Evolutionary conservation across 2,797 vertebrate species (phyloP), one percentile per base, ranked within the genome.

Genomic region (Cryptoblepharus egeriae): DNA sequence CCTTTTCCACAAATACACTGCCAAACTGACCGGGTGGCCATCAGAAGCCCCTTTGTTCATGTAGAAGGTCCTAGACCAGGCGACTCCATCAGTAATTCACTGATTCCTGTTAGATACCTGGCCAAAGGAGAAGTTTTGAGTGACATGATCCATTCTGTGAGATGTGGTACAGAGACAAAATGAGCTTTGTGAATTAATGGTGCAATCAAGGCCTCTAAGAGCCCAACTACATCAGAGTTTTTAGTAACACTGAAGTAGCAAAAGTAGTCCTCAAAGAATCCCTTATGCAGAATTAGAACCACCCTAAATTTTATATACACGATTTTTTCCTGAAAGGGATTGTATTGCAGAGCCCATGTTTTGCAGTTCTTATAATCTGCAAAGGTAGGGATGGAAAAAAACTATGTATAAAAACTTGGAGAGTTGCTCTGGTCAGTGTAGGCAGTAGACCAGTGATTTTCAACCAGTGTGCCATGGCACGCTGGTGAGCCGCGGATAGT

Each of bases 11-110:
- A 82, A 39, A 61, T 65, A 32, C 55, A 35, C n/a, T 75, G 80
- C 64, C 65, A 76, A 82, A 32, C 57, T 69, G 52, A 60, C 73
- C 58, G 55, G 80, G 80, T 75, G 73, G 73, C 30, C 64, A 82
- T 75, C 80, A 82, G 80, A 75, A 81, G 75, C 63, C 9, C 37
- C 73, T 82, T 82, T 82, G 73, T 76, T 15, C 15, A 26, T 61
- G 80, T 39, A 76, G 69, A 75, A 82, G 80, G 75, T 69, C 73
- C 80, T 39, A 75, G 80, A 82, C 73, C n/a, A 70, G 65, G 39
- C 57, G 55, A 82, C 73, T 82, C 80, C 73, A 68, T 73, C 73
- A 68, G 80, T 42, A 67, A 30, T 20, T 75, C 64, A 81, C 72
- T 67, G 72, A 45, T 67, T 65, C 80, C 57, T 75, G 49, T 81